Percentiles rank a stretch among this genome's conserved stretches.
These are phyloP conservation scores for Petroica traversi DNA, from an alignment of 2,113 vertebrate genomes.

Conservation along the genomic window DNA sequence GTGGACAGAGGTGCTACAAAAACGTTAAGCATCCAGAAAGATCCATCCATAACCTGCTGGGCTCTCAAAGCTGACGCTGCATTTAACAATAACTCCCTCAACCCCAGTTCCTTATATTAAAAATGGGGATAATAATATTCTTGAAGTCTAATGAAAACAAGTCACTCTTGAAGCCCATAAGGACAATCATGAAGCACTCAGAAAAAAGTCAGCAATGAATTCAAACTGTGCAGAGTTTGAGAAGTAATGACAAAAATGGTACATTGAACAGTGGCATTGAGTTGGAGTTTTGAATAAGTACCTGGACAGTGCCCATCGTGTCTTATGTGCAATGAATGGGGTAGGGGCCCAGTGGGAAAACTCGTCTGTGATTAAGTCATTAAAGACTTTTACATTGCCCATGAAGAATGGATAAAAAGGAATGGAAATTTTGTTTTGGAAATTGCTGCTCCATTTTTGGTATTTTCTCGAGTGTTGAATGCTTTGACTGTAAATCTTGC, in stretches of 20 bases:
- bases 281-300: background rate
- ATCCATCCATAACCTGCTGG: background rate
- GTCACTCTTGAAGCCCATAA: background rate
- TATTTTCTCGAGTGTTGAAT: background rate
- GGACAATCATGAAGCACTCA: background rate
- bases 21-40: background rate
- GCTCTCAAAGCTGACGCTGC: background rate
- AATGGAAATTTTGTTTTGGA: background rate
- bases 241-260: background rate
- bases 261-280: background rate
- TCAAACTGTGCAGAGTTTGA: background rate
- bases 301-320: accelerated
- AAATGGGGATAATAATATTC: background rate
- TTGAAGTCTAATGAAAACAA: background rate
- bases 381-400: background rate
- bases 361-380: background rate
- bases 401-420: background rate
- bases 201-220: background rate
- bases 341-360: background rate
- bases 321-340: background rate
- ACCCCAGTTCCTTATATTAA: background rate
- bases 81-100: background rate
- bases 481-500: background rate
- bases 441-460: background rate
- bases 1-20: background rate